A percentile compares a stretch with the other conserved stretches of the same genome.
Evolutionary conservation across 2,888 invertebrate genomes (phyloP).

Genomic region (Argyra leucocephala): DNA sequence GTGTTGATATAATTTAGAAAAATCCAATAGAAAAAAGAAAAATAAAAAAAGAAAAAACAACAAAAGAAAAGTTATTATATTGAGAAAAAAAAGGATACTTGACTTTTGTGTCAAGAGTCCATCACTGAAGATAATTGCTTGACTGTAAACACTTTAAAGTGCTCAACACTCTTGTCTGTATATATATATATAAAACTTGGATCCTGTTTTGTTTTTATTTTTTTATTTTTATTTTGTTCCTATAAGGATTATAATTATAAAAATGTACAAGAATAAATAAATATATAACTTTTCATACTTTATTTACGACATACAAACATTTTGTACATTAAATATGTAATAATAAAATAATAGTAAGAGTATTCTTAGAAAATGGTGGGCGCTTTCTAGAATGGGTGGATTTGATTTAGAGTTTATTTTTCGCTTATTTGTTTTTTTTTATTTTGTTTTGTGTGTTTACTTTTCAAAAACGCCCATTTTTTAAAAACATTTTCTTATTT

Average conservation of each 20-base stretch:
- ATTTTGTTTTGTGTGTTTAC: no score
- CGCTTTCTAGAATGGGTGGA: neutral
- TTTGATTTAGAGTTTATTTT: neutral
- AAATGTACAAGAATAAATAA: no score
- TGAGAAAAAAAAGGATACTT: constrained; percentile 5
- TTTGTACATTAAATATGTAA: no score
- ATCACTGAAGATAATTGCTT: constrained; percentile 11
- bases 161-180: neutral
- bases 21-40: neutral
- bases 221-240: no score
- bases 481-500: no score
- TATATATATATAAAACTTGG: no score
- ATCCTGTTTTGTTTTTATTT: no score
- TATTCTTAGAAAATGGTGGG: neutral
- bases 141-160: neutral
- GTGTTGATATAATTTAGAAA: neutral
- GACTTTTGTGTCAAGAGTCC: constrained; percentile 11
- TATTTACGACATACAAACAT: no score
- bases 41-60: neutral
- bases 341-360: neutral
- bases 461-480: neutral
- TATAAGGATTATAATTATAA: no score
- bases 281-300: no score
- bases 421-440: no score
- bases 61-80: no score